A percentile compares a stretch with the other conserved stretches of the same genome.
These are phyloP conservation scores for Noctua janthina DNA, from an alignment of 2,888 invertebrate species.

Conservation along the genomic window DNA sequence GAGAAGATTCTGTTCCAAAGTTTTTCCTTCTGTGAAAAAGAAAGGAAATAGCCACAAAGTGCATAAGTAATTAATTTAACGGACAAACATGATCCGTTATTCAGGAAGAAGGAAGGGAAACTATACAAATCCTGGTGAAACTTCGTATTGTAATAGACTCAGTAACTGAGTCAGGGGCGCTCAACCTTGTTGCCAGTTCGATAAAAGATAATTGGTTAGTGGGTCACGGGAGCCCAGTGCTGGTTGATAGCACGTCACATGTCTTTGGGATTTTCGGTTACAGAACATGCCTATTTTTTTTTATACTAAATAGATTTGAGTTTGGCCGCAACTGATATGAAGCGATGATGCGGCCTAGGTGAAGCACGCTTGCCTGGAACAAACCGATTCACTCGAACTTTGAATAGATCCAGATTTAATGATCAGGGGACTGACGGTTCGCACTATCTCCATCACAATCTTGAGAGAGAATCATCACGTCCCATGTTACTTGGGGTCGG, in stretches of 20 bases:
- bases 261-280: background rate
- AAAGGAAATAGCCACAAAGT: constrained; percentile 8
- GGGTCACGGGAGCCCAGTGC: background rate
- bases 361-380: too few relatives aligned
- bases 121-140: constrained; percentile 34
- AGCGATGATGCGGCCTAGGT: too few relatives aligned
- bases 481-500: too few relatives aligned
- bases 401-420: too few relatives aligned
- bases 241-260: background rate
- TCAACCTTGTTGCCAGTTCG: constrained; percentile 10
- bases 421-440: too few relatives aligned
- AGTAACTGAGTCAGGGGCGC: background rate
- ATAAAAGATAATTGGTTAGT: background rate
- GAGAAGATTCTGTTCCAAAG: background rate
- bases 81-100: constrained; percentile 16
- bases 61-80: constrained; percentile 35
- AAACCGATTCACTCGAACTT: too few relatives aligned
- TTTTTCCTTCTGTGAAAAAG: background rate
- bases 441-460: background rate
- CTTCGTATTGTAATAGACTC: constrained; percentile 24
- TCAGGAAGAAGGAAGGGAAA: constrained; percentile 8
- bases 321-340: too few relatives aligned
- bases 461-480: background rate
- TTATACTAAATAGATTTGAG: too few relatives aligned
- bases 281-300: too few relatives aligned